phyloP scores from a whole-genome alignment of 2,113 vertebrate genomes.

The Ptilonorhynchus violaceus region DNA sequence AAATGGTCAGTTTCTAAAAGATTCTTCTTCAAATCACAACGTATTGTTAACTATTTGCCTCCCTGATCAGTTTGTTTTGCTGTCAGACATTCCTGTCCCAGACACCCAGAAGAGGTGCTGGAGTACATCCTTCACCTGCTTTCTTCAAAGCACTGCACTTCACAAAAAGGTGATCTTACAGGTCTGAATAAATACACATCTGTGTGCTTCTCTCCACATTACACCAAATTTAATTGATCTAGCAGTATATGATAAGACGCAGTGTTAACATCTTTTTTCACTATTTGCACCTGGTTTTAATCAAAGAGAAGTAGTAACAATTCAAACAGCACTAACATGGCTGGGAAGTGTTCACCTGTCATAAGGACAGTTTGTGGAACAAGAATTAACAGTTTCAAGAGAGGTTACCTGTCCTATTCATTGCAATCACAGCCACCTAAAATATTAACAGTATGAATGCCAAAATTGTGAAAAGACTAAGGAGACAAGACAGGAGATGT shows the following conservation, averaged over 20 bases:
- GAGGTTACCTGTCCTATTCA: neutral
- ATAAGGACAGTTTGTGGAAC: neutral
- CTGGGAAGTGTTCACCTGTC: neutral
- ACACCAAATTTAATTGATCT: neutral
- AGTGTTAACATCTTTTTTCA: neutral
- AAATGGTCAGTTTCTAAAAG: neutral
- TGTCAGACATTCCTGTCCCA: neutral
- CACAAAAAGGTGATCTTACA: neutral
- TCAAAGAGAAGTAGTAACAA: neutral
- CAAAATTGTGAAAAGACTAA: neutral
- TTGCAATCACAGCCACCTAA: neutral
- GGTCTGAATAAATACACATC: neutral
- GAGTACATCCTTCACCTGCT: neutral
- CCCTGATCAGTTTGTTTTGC: neutral
- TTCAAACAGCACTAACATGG: neutral
- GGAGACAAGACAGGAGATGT: neutral
- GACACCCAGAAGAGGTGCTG: neutral
- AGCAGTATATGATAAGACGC: accelerated
- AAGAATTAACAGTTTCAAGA: neutral
- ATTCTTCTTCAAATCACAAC: neutral
- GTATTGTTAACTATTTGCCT: neutral
- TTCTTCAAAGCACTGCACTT: neutral
- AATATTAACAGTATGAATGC: neutral
- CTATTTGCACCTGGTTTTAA: neutral
- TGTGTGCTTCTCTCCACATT: neutral